These are phyloP conservation scores for Pseudomyrmex cubaensis DNA, from an alignment of 1,140 invertebrate species.

Conservation along the genomic window DNA sequence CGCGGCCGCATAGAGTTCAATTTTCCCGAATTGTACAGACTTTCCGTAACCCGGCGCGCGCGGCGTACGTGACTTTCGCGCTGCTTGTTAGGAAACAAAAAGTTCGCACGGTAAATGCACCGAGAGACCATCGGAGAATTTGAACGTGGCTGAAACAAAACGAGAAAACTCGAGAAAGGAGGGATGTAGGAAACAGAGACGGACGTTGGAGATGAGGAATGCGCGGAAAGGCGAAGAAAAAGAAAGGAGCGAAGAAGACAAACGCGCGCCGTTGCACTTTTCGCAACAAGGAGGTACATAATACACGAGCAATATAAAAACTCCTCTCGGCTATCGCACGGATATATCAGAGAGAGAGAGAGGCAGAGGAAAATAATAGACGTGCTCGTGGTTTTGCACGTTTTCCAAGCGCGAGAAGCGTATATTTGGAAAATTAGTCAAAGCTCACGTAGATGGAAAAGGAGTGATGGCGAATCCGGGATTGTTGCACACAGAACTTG, in stretches of 20 bases:
- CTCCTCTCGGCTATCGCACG: background rate
- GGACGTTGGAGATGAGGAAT: background rate
- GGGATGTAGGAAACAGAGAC: constrained; percentile 22
- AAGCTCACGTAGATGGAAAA: constrained; percentile 15
- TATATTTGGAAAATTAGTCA: constrained; percentile 20
- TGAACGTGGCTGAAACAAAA: constrained; percentile 36
- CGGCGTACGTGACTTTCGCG: constrained; percentile 77
- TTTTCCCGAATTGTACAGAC: constrained; percentile 76
- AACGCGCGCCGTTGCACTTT: background rate
- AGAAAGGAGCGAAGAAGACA: background rate
- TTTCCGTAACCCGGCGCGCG: constrained; percentile 70
- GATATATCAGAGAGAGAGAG: background rate
- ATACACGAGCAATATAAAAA: constrained; percentile 17
- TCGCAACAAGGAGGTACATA: background rate
- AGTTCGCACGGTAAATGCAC: constrained; percentile 61
- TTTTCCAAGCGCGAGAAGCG: background rate
- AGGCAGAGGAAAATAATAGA: background rate
- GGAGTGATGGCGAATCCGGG: background rate
- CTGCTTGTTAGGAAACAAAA: constrained; percentile 73
- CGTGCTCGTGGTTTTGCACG: background rate
- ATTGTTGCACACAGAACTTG: background rate
- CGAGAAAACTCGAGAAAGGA: constrained; percentile 21
- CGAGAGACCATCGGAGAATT: constrained; percentile 56
- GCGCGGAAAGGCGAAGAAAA: background rate
- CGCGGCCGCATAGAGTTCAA: constrained; percentile 65